Evolutionary conservation across 2,113 vertebrate species (phyloP), one percentile per base, ranked within the genome.

Genomic region (Centrocercus urophasianus): DNA sequence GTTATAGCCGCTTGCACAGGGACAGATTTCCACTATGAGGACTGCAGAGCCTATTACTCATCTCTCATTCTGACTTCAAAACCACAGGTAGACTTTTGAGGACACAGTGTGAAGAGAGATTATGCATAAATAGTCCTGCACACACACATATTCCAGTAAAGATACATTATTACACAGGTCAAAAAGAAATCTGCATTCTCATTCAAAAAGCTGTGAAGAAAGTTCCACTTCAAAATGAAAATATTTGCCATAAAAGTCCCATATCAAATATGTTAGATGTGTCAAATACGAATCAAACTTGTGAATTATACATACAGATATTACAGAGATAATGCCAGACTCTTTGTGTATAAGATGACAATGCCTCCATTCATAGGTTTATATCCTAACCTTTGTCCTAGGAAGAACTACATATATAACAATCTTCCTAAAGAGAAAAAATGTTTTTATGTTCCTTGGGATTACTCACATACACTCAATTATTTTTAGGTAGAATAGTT

Each of bases 1-100:
- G 17, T 61, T 75, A 47, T 5, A 88, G 38, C 11, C n/a, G 38
- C 1, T 4, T 15, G 25, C 8, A 57, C 1, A 0, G 2, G 34
- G 36, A 43, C 18, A 67, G 13, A 57, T 87, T 61, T 87, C 84
- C 0, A 0, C 16, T 76, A 40, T 57, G 54, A 73, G 67, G 48
- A 73, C 30, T 34, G 27, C 15, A 70, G 54, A 78, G 10, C 73
- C 48, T 66, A 34, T 59, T 76, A 15, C 47, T 82, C 65, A 20
- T 32, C 17, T 27, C 57, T 47, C 47, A 40, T 69, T 72, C 36
- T 30, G 22, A 76, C 43, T 85, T 48, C 63, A 93, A 30, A 87
- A 87, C 42, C 64, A 65, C 22, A 61, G 20, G 30, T 6, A 87
- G 57, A 52, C 27, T 34, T 65, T 60, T 65, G 30, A 91, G 43